These are phyloP conservation scores for Hydrolagus affinis DNA, from an alignment of 2,113 vertebrate species.

Conservation along the genomic window DNA sequence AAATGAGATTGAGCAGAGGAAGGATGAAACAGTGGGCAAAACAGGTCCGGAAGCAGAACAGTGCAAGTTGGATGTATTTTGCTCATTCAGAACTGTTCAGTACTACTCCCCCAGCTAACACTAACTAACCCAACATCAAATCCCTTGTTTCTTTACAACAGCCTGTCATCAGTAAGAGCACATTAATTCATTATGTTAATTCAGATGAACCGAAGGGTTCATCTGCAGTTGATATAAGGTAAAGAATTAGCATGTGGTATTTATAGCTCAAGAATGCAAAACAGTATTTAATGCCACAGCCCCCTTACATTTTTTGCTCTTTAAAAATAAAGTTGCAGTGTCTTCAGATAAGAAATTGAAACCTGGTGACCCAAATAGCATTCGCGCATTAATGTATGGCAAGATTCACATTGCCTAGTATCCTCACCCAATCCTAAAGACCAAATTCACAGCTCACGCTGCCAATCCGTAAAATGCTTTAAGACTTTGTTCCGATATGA, in stretches of 20 bases:
- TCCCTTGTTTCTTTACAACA: too few relatives aligned
- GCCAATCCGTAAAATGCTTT: too few relatives aligned
- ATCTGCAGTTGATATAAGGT: background rate
- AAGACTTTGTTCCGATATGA: too few relatives aligned
- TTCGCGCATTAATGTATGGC: background rate
- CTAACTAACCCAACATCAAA: too few relatives aligned
- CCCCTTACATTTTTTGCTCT: background rate
- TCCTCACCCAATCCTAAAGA: background rate
- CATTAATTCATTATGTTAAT: background rate
- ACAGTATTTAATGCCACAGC: background rate
- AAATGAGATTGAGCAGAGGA: too few relatives aligned
- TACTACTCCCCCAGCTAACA: too few relatives aligned
- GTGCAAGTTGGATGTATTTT: too few relatives aligned
- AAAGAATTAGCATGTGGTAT: background rate
- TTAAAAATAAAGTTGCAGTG: background rate
- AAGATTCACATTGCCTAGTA: background rate
- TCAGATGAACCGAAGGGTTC: background rate
- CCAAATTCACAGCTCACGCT: conserved; percentile 31
- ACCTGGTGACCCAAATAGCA: background rate
- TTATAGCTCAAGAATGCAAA: background rate
- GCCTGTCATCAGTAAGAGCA: background rate
- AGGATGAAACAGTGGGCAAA: too few relatives aligned
- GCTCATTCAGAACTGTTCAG: too few relatives aligned
- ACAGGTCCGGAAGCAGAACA: too few relatives aligned
- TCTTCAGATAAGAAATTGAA: conserved; percentile 20